These are phyloP conservation scores for Narcine bancroftii DNA, from an alignment of 2,113 vertebrate species.

Conservation along the genomic window DNA sequence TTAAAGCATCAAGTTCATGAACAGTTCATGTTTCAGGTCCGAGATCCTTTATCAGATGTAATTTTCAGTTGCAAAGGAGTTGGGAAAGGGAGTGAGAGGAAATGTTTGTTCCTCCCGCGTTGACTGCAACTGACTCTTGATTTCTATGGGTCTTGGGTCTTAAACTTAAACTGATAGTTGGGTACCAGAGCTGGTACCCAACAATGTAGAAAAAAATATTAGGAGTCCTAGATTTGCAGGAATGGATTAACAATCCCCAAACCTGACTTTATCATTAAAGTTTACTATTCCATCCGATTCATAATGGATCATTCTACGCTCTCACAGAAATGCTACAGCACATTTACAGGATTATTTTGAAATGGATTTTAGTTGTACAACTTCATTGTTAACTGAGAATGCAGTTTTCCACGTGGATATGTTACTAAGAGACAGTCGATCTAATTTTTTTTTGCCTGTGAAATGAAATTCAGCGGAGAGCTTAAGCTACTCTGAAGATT, in stretches of 20 bases:
- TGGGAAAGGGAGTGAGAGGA: too few species aligned
- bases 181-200: neutral
- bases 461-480: neutral
- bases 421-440: neutral
- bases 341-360: neutral
- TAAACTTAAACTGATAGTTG: too few species aligned
- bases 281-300: neutral
- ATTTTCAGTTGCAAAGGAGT: too few species aligned
- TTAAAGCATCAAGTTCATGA: too few species aligned
- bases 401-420: slow-evolving; percentile 5
- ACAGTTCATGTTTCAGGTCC: too few species aligned
- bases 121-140: too few species aligned
- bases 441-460: neutral
- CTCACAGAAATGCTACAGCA: neutral
- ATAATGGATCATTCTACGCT: neutral
- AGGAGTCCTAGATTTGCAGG: neutral
- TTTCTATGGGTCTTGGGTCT: too few species aligned
- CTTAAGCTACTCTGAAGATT: neutral
- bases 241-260: neutral
- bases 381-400: neutral
- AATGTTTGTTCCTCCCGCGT: too few species aligned
- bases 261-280: neutral
- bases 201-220: neutral
- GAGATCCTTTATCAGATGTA: too few species aligned
- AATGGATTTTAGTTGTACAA: neutral